A percentile compares a stretch with the other conserved stretches of the same genome.
These are phyloP conservation scores for Lerista edwardsae DNA, from an alignment of 2,797 vertebrate genomes.

Conservation along the genomic window DNA sequence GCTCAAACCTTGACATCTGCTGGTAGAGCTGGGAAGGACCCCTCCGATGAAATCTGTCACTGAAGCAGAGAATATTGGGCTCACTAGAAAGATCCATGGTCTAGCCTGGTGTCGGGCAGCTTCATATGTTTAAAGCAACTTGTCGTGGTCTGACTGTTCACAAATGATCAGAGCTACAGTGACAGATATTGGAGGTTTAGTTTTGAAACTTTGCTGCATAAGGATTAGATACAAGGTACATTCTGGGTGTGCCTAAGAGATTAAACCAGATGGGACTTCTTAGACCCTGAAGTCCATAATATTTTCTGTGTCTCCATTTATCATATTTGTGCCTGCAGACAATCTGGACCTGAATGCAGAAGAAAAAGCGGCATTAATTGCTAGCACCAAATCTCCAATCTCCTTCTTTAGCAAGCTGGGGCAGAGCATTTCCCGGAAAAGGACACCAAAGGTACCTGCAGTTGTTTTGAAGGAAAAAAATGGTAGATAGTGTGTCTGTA, in stretches of 20 bases:
- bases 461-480: background rate
- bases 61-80: no score
- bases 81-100: no score
- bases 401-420: conserved; percentile 97
- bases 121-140: background rate
- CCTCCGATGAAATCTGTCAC: no score
- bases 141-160: background rate
- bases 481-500: background rate
- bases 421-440: conserved; percentile 95
- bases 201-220: background rate
- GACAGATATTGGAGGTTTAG: background rate
- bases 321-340: conserved; percentile 74
- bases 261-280: background rate
- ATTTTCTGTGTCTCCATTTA: background rate
- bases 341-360: conserved; percentile 90
- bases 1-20: no score
- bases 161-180: background rate
- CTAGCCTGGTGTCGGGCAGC: no score
- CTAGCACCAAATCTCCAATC: conserved; percentile 95
- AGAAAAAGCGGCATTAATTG: conserved; percentile 89
- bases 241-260: background rate
- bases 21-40: no score
- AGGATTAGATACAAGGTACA: background rate
- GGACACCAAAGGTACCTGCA: conserved; percentile 89
- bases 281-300: background rate